Evolutionary conservation across 2,888 invertebrate species (phyloP).

Genomic region (Augiades crinisus): DNA sequence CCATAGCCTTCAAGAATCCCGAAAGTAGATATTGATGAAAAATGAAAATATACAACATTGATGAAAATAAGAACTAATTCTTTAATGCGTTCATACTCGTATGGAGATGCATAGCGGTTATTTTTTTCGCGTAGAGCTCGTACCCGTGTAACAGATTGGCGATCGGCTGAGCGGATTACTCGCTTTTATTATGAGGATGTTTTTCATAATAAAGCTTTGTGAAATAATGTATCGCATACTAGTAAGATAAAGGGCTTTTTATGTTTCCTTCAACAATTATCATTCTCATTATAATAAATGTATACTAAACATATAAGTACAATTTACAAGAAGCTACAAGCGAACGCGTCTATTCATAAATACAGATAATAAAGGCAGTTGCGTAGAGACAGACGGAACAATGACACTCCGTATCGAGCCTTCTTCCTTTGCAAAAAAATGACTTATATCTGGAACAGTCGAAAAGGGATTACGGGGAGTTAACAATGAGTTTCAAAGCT

Average conservation of each 20-base stretch:
- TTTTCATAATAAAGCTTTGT: slow-evolving; percentile 32
- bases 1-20: too few relatives aligned
- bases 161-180: slow-evolving; percentile 43
- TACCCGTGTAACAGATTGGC: slow-evolving; percentile 39
- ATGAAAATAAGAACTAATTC: background rate
- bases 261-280: too few relatives aligned
- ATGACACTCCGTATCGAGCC: slow-evolving; percentile 28
- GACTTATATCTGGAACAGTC: slow-evolving; percentile 52
- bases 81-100: background rate
- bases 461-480: slow-evolving; percentile 60
- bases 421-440: slow-evolving; percentile 49
- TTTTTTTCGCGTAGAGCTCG: slow-evolving; percentile 18
- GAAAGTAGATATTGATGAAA: too few relatives aligned
- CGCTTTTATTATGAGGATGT: slow-evolving; percentile 40
- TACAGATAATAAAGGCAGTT: slow-evolving; percentile 1
- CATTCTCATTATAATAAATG: too few relatives aligned
- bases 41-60: too few relatives aligned
- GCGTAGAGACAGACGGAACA: slow-evolving; percentile 19
- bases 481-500: slow-evolving; percentile 60
- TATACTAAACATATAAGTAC: background rate
- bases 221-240: background rate
- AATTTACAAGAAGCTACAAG: too few relatives aligned
- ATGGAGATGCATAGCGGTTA: background rate
- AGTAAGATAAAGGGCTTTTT: background rate
- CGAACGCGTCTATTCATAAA: background rate